These are phyloP conservation scores for Pleuronectes platessa DNA, from an alignment of 2,113 vertebrate species.

Conservation along the genomic window DNA sequence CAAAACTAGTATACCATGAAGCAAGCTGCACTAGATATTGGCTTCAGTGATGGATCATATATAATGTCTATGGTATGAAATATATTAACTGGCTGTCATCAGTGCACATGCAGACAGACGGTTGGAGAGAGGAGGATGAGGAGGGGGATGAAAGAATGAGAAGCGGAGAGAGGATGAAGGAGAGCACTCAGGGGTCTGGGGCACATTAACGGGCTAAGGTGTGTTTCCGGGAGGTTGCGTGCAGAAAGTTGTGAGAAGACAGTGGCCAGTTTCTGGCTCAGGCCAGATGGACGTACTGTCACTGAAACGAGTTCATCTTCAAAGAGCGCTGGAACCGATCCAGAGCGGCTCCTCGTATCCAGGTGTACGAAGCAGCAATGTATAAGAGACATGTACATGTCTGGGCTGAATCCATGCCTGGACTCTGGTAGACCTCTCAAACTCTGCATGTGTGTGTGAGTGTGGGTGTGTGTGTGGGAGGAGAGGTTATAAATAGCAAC, in stretches of 20 bases:
- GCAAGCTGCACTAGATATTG: not conserved
- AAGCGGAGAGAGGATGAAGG: not conserved
- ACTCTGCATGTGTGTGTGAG: not conserved
- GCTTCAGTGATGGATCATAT: slow-evolving; percentile 22
- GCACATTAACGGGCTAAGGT: slow-evolving; percentile 58
- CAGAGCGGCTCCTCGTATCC: slow-evolving; percentile 44
- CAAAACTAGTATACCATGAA: not conserved
- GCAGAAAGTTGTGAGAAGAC: slow-evolving; percentile 51
- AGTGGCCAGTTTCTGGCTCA: slow-evolving; percentile 29
- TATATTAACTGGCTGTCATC: slow-evolving; percentile 34
- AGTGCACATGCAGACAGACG: slow-evolving; percentile 11
- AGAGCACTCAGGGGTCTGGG: slow-evolving; percentile 59
- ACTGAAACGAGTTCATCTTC: slow-evolving; percentile 62
- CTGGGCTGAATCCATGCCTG: slow-evolving; percentile 24
- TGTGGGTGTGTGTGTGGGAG: not conserved
- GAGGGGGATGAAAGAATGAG: slow-evolving; percentile 21
- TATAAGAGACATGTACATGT: slow-evolving; percentile 40
- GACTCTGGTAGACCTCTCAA: slow-evolving; percentile 11
- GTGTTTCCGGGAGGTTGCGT: slow-evolving; percentile 66
- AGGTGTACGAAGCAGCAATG: slow-evolving; percentile 38
- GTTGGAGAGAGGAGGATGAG: slow-evolving; percentile 32
- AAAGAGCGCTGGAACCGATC: slow-evolving; percentile 75
- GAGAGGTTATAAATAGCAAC: slow-evolving; percentile 73
- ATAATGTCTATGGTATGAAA: slow-evolving; percentile 3
- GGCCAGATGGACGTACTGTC: slow-evolving; percentile 58